Base-by-base conservation (phyloP, 2,797 vertebrate genomes). In the Aplochiton taeniatus region DNA sequence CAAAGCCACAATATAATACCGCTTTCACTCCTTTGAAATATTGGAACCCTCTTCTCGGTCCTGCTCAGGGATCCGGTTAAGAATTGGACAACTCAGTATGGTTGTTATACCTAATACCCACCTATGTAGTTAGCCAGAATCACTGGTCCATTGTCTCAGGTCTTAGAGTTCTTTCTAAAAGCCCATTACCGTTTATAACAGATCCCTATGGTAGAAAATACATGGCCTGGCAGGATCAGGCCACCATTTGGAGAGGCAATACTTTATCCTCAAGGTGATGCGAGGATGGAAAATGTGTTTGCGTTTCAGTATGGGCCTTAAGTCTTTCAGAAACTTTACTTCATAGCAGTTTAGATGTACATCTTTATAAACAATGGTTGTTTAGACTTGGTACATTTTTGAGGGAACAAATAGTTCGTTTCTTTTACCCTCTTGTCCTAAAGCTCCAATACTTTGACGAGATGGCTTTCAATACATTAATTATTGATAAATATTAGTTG, bases 11-110 rank as follows among this genome's bases (percentile, higher is more conserved):
- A 55, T 73, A 81, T 70, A 53, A 72, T 74, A 75, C 58, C 61
- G 13, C 49, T 57, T 60, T 57, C 48, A 42, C 7, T 65, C 57
- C 72, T 58, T 20, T 55, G 58, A 49, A 66, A 64, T 54, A 66
- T 63, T 65, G 58, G 74, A 83, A 83, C 76, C 79, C 81, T 81
- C 78, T 81, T 83, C 80, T 66, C 50, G 11, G 68, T 54, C 53
- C 74, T 69, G 58, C 20, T 69, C 75, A 48, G 80, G 80, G 85
- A 89, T 89, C 87, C 77, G 0, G 77, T 88, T 81, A 80, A 84
- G 59, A 63, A 70, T 66, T 78, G 83, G 82, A 82, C 66, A 70
- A 20, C 75, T 64, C 5, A 49, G 56, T 61, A 66, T 64, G 70
- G 73, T 68, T 74, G 18, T 56, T 78, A 74, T 71, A 65, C 71